Evolutionary conservation across 2,113 vertebrate species (phyloP).

Genomic region (Fregetta grallaria): DNA sequence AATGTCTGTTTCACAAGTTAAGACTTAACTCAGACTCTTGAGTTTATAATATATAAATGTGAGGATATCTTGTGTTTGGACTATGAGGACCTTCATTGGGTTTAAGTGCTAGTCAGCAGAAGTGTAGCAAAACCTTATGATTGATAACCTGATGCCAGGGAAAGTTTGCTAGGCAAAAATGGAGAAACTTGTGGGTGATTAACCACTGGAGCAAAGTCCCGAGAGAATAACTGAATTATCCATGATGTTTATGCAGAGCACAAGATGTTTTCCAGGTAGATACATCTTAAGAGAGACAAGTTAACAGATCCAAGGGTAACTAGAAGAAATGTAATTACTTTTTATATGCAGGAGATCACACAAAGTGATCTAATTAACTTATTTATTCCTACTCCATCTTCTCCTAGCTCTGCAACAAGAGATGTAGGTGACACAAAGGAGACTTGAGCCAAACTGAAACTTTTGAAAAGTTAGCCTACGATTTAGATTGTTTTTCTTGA

Average conservation of each 20-base stretch:
- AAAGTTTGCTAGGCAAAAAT: neutral
- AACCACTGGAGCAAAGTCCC: neutral
- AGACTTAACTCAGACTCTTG: neutral
- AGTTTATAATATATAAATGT: neutral
- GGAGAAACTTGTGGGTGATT: neutral
- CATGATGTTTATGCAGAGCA: neutral
- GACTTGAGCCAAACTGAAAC: neutral
- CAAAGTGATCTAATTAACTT: neutral
- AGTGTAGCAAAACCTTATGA: neutral
- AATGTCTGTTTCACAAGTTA: neutral
- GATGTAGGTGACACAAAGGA: neutral
- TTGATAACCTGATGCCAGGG: neutral
- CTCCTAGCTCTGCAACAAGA: neutral
- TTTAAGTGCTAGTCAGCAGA: neutral
- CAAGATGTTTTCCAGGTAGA: neutral
- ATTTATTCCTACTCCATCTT: neutral
- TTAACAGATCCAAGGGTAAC: neutral
- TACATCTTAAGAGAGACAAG: neutral
- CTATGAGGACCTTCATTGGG: neutral
- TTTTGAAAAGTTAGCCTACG: neutral
- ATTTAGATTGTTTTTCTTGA: neutral
- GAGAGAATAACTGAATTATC: neutral
- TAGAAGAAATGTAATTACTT: neutral
- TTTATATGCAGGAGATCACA: neutral
- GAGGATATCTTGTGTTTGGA: neutral